Percentiles rank a stretch among this genome's conserved stretches.
Evolutionary conservation across 2,888 invertebrate species (phyloP).

Genomic region (Pheosia gnoma): DNA sequence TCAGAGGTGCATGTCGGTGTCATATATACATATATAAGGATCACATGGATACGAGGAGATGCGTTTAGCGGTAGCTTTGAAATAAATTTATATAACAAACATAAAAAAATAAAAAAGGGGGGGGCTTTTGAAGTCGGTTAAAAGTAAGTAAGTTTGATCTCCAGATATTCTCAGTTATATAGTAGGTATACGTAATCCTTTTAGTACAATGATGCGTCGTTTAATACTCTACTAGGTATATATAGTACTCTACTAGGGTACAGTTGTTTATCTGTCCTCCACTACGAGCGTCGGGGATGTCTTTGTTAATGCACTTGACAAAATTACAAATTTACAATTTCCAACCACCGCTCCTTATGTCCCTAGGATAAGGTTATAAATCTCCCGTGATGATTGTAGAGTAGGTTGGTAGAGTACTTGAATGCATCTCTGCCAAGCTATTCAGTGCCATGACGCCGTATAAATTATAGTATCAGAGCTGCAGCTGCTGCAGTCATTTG

Average conservation of each 20-base stretch:
- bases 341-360: neutral
- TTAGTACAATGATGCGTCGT: constrained; percentile 1
- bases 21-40: no score
- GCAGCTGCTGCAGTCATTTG: constrained; percentile 11
- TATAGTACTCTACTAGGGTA: constrained; percentile 17
- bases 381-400: constrained; percentile 3
- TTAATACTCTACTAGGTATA: neutral
- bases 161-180: neutral
- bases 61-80: no score
- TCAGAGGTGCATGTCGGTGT: no score
- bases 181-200: neutral
- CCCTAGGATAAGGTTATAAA: constrained; percentile 14
- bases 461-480: constrained; percentile 23
- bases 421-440: constrained; percentile 31
- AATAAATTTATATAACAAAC: no score
- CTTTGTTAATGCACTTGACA: constrained; percentile 38
- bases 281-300: constrained; percentile 31
- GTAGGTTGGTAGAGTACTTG: constrained; percentile 15
- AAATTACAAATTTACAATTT: constrained; percentile 11
- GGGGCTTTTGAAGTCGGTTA: no score
- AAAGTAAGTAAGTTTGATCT: neutral
- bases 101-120: no score
- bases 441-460: constrained; percentile 19
- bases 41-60: no score
- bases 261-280: constrained; percentile 36